A percentile compares a stretch with the other conserved stretches of the same genome.
Conservation (phyloP, 1,140 invertebrate genomes). For the Drosophila mojavensis region DNA sequence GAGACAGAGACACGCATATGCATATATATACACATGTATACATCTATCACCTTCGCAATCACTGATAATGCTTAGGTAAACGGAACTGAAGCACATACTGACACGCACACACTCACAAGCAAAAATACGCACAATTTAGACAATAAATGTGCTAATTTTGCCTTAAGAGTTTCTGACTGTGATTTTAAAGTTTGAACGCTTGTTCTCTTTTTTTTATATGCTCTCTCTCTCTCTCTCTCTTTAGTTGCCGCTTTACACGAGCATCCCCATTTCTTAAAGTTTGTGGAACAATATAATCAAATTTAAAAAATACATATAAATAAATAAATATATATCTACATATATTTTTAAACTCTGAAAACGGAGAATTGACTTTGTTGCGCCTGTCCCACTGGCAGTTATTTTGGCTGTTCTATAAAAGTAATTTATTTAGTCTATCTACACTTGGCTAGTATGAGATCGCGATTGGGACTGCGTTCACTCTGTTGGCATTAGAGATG, state of each 20-base stretch:
- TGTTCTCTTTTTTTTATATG: constrained; percentile 4
- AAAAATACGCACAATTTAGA: constrained; percentile 42
- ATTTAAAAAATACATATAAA: neutral
- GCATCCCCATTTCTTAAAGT: constrained; percentile 6
- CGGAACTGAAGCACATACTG: constrained; percentile 20
- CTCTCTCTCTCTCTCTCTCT: constrained; percentile 5
- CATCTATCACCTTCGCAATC: constrained; percentile 63
- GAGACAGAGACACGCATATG: constrained; percentile 11
- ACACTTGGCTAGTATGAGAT: constrained; percentile 12
- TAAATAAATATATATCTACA: constrained; percentile 29
- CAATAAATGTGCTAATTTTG: constrained; percentile 61
- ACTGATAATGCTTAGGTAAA: constrained; percentile 50
- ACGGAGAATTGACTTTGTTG: constrained; percentile 16
- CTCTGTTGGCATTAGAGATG: constrained; percentile 44
- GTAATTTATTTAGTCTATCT: constrained; percentile 58
- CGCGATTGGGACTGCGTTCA: neutral
- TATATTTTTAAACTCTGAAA: constrained; percentile 39
- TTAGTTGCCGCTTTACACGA: constrained; percentile 1
- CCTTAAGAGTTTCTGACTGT: constrained; percentile 8
- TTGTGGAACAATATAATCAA: constrained; percentile 1
- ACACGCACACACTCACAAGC: constrained; percentile 19
- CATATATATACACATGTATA: constrained; percentile 17
- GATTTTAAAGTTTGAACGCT: constrained; percentile 20
- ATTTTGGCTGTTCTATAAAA: constrained; percentile 46
- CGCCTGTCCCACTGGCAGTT: neutral